Percentiles rank a stretch among this genome's conserved stretches.
Evolutionary conservation across 30 jellyfish, hydroid and myxozoan species (phyloP).

Genomic region (Nemopilema nomurai): DNA sequence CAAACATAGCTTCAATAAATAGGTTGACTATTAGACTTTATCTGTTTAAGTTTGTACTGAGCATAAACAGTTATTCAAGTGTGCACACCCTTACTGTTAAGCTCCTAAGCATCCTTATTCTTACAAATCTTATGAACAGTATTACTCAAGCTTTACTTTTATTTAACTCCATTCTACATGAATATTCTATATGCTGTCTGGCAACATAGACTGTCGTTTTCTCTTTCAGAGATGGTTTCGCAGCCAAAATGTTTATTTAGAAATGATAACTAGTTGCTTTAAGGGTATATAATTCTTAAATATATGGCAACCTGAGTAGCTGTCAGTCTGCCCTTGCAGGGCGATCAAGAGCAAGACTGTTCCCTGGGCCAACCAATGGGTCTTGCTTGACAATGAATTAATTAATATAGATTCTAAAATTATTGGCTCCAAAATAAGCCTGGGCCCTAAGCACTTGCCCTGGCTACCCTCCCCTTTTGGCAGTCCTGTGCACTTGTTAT

Average conservation of each 20-base stretch:
- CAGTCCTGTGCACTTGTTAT: not conserved
- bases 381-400: not conserved
- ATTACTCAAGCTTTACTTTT: not conserved
- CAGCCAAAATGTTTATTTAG: not conserved
- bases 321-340: not conserved
- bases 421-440: not conserved
- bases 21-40: not conserved
- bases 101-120: not conserved
- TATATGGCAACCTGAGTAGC: not conserved
- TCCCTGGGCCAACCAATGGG: not conserved
- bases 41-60: not conserved
- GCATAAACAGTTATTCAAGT: not conserved
- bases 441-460: not conserved
- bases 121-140: not conserved
- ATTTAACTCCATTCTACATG: not conserved
- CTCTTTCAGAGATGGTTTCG: not conserved
- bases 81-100: not conserved
- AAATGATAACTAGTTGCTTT: not conserved
- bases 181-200: not conserved
- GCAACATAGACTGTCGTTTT: not conserved
- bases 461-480: not conserved
- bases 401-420: not conserved
- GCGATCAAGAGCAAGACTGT: not conserved
- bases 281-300: not conserved
- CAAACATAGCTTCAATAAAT: not conserved